Evolutionary conservation across 2,113 vertebrate species (phyloP).

Genomic region (Naja naja): DNA sequence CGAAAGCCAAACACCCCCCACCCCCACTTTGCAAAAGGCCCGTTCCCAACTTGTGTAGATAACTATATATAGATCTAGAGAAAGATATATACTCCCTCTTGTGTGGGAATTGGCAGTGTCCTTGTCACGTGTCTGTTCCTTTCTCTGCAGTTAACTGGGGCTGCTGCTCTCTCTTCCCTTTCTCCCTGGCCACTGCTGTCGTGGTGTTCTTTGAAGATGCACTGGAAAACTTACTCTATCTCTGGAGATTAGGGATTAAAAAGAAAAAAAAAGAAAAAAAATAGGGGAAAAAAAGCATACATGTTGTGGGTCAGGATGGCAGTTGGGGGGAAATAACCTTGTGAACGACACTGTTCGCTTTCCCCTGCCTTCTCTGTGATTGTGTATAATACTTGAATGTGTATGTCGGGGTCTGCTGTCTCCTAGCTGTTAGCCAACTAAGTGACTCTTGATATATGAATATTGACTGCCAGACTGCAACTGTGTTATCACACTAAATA

Average conservation of each 20-base stretch:
- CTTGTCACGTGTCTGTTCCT: conserved; percentile 56
- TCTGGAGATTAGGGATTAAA: neutral
- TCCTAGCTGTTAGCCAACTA: conserved; percentile 87
- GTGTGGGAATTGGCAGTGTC: conserved; percentile 57
- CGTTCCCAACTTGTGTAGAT: conserved; percentile 39
- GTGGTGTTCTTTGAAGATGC: conserved; percentile 56
- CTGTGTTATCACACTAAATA: conserved; percentile 83
- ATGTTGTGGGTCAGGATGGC: conserved; percentile 38
- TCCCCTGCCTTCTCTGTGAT: conserved; percentile 81
- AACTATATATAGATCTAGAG: neutral
- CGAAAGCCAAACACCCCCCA: too few relatives aligned
- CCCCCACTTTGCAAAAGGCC: neutral
- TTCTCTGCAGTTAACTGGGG: conserved; percentile 34
- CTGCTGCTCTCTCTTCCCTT: conserved; percentile 41
- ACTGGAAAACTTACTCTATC: conserved; percentile 29
- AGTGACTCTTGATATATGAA: conserved; percentile 79
- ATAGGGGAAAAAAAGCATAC: neutral
- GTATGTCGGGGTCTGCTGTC: conserved; percentile 84
- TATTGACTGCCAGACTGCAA: conserved; percentile 85
- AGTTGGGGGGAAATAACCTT: conserved; percentile 25
- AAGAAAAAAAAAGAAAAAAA: neutral
- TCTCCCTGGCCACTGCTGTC: conserved; percentile 44
- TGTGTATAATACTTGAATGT: conserved; percentile 81
- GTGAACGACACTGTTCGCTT: conserved; percentile 67
- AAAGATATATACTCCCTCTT: conserved; percentile 26